Base-by-base conservation (phyloP, 2,113 vertebrate species). In the Ochotona princeps region DNA sequence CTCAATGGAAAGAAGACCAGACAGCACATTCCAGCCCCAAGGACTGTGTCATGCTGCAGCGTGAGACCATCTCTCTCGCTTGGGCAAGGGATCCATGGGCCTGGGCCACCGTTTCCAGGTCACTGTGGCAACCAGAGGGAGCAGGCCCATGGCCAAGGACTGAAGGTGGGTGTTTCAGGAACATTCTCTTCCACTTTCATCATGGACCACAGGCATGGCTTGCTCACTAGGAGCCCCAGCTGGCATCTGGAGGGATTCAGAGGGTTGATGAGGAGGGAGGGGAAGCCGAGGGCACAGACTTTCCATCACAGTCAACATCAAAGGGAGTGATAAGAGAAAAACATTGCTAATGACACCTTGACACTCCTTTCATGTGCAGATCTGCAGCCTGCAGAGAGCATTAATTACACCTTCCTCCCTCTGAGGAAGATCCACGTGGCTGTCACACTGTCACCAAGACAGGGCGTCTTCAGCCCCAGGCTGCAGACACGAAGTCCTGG, bases 291-390 rank as follows among this genome's bases (percentile, higher is more conserved):
- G 8, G n/a, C 11, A 15, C 44, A 70, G 86, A 88, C 23, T 7
- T 87, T 47, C 87, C 91, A 93, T 83, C 83, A 94, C 87, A 96
- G 94, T 66, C 92, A 93, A 83, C 94, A 94, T 96, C 94, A 97
- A 91, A 96, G 80, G 28, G 63, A 63, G 51, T 0, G 91, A 96
- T 94, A 96, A 96, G 93, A 83, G 57, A 44, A 76, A 89, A 74
- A 79, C 1, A 0, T 72, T 78, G 78, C 44, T 95, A 94, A 96
- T 95, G 89, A 95, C 87, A 95, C 35, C 26, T 81, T 73, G 15
- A 72, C 4, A 30, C 47, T 23, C 87, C 92, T 96, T 96, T 96
- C 87, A 96, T 97, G 80, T 92, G 8, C 85, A 30, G 92, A 88
- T 92, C 92, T 93, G 47, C 38, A 69, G 47, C 73, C 80, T 92